phyloP scores from a whole-genome alignment of 2,113 vertebrate genomes.

The Anguilla japonica region DNA sequence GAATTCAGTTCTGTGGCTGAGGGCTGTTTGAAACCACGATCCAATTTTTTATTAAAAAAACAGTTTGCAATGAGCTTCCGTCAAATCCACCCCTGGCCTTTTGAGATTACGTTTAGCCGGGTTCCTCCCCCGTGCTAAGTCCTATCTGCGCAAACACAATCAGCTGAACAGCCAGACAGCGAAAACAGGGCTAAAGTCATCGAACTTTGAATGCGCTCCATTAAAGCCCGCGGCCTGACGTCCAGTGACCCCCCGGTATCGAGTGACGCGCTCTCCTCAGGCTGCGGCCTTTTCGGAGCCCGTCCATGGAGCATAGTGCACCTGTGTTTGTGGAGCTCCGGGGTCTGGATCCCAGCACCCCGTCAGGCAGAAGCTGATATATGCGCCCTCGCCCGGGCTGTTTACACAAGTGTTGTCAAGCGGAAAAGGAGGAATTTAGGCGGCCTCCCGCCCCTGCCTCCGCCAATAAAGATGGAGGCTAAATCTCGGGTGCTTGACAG shows the following conservation, averaged over 20 bases:
- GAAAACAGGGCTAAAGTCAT: neutral
- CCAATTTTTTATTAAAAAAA: neutral
- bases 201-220: neutral
- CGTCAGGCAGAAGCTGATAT: conserved; percentile 10
- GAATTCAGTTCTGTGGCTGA: neutral
- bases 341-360: neutral
- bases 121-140: neutral
- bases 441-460: neutral
- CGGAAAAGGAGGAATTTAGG: conserved; percentile 17
- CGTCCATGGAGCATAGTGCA: neutral
- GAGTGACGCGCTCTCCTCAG: neutral
- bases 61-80: neutral
- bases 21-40: neutral
- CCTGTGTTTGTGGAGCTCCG: neutral
- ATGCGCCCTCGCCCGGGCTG: conserved; percentile 1
- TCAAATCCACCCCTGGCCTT: neutral
- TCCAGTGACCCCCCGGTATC: neutral
- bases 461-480: conserved; percentile 20
- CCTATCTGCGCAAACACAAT: neutral
- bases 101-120: neutral
- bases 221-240: neutral
- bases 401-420: conserved; percentile 37
- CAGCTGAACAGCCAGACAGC: neutral
- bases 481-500: conserved; percentile 25
- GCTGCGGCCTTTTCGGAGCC: neutral